Conservation (phyloP, 2,888 invertebrate species). For the Congeria kusceri region DNA sequence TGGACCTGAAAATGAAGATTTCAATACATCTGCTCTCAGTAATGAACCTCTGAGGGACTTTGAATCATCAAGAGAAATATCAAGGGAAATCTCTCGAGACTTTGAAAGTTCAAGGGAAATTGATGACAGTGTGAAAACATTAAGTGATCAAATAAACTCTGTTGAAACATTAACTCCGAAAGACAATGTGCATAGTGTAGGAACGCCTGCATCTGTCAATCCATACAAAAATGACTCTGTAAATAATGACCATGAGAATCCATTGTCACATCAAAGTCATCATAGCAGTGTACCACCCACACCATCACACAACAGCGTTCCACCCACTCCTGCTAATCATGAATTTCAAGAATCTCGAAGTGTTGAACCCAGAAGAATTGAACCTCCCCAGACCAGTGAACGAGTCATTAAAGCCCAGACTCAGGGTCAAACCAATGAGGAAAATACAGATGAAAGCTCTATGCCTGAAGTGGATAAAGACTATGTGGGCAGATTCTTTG, state of each 20-base stretch:
- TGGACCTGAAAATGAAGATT: slow-evolving; percentile 68
- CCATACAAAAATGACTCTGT: slow-evolving; percentile 60
- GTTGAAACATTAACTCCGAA: slow-evolving; percentile 63
- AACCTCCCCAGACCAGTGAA: slow-evolving; percentile 6
- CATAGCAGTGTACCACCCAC: slow-evolving; percentile 61
- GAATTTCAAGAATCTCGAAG: slow-evolving; percentile 58
- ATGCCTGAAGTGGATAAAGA: slow-evolving; percentile 79
- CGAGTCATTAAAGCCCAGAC: slow-evolving; percentile 36
- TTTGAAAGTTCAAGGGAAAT: slow-evolving; percentile 65
- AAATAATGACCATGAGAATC: slow-evolving; percentile 41
- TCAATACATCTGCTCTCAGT: slow-evolving; percentile 59
- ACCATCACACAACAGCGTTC: slow-evolving; percentile 62
- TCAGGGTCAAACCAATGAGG: slow-evolving; percentile 60
- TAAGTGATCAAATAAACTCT: slow-evolving; percentile 48
- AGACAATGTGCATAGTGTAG: slow-evolving; percentile 42
- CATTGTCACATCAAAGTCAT: slow-evolving; percentile 37
- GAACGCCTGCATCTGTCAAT: slow-evolving; percentile 56
- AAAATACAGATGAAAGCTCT: slow-evolving; percentile 66
- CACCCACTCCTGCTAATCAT: slow-evolving; percentile 58
- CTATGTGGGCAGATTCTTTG: slow-evolving; percentile 81
- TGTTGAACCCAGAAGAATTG: slow-evolving; percentile 8
- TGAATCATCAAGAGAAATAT: slow-evolving; percentile 63
- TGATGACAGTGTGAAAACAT: slow-evolving; percentile 62
- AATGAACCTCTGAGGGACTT: slow-evolving; percentile 63
- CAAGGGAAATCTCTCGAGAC: slow-evolving; percentile 59